These are phyloP conservation scores for Clarias fuscus DNA, from an alignment of 2,797 vertebrate genomes.

Conservation along the genomic window DNA sequence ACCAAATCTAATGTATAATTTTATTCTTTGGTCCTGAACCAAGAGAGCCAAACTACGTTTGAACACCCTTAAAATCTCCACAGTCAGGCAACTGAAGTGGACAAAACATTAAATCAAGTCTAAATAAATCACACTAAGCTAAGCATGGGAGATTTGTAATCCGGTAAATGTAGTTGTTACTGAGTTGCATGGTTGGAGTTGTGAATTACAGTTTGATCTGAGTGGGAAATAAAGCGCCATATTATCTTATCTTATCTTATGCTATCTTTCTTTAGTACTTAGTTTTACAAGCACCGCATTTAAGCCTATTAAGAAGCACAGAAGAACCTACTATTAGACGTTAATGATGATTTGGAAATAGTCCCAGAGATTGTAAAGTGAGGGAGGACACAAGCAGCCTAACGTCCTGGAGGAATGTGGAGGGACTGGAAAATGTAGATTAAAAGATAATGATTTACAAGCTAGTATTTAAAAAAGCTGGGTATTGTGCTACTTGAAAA, in stretches of 20 bases:
- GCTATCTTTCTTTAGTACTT: background rate
- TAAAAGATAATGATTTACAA: background rate
- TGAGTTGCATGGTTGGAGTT: background rate
- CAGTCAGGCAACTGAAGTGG: background rate
- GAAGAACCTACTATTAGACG: background rate
- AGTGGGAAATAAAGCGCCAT: background rate
- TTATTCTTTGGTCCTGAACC: too few relatives aligned
- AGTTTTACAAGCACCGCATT: conserved; percentile 16
- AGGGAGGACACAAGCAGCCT: conserved; percentile 3
- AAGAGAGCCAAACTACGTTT: too few relatives aligned
- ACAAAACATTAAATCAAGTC: background rate
- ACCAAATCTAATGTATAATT: too few relatives aligned
- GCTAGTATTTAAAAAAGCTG: background rate
- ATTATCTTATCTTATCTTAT: conserved; percentile 17
- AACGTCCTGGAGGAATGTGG: background rate
- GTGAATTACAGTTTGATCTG: conserved; percentile 20
- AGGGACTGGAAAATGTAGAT: background rate
- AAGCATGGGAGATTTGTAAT: background rate
- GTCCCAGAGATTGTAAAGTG: conserved; percentile 28
- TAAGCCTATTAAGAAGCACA: background rate
- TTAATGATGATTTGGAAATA: conserved; percentile 14
- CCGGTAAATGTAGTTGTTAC: background rate
- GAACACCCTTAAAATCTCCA: background rate
- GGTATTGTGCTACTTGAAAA: background rate
- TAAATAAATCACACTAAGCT: background rate